Conservation (phyloP, 2,113 vertebrate genomes). For the Aplodontia rufa region DNA sequence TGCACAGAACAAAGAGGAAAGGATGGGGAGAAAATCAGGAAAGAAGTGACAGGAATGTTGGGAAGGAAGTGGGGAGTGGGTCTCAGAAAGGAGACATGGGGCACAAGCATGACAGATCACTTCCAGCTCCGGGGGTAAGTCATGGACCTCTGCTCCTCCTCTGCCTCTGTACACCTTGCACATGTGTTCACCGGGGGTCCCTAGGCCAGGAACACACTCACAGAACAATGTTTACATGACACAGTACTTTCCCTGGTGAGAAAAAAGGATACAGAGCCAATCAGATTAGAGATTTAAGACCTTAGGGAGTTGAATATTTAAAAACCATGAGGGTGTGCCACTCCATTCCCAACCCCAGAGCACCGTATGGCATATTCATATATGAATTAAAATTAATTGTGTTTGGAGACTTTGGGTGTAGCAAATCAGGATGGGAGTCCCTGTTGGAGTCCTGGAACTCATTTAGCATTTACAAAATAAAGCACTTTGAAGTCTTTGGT, state of each 20-base stretch:
- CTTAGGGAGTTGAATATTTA: background rate
- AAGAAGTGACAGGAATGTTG: background rate
- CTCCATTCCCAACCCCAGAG: background rate
- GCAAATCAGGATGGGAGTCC: constrained; percentile 53
- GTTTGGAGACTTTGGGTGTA: constrained; percentile 63
- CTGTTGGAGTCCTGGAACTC: constrained; percentile 38
- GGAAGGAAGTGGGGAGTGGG: background rate
- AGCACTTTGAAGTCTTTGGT: constrained; percentile 67
- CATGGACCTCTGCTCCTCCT: background rate
- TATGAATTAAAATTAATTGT: constrained; percentile 73
- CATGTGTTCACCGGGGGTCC: background rate
- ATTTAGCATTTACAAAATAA: constrained; percentile 55
- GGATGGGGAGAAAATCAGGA: background rate
- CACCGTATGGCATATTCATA: constrained; percentile 7
- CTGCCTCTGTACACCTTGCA: fast-evolving
- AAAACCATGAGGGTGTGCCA: constrained; percentile 31
- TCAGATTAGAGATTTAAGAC: constrained; percentile 6
- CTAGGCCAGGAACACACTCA: background rate
- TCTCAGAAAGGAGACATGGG: background rate
- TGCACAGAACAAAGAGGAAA: background rate
- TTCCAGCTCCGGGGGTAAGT: background rate
- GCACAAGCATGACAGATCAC: fast-evolving
- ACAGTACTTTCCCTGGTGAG: background rate
- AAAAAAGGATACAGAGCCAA: background rate
- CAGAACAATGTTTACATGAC: background rate